Base-by-base conservation (phyloP, 1,140 invertebrate genomes). In the Eumaeus atala region DNA sequence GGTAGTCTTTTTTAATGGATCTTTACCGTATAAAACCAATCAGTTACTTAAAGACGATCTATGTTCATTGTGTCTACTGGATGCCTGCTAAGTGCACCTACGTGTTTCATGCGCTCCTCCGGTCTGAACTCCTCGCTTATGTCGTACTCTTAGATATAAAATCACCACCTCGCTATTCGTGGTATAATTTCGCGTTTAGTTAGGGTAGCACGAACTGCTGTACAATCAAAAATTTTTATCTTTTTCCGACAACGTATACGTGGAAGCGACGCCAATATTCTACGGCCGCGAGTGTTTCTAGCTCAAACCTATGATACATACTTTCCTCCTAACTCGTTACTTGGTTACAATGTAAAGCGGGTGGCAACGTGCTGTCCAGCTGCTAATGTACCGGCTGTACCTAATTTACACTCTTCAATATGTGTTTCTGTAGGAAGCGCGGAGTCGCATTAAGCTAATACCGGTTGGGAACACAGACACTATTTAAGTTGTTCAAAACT, bases 31-130 rank as follows among this genome's bases (percentile, higher is more conserved):
- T 42, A 57, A 40, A 67, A 66, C 68, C 66, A 71, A 51, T 71
- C 65, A 9, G n/a, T 3, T 3, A 62, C 55, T 49, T 66, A 53
- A 0, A 68, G 10, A 1, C 35, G 77, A 33, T 61, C 56, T 9
- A 64, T 36, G 36, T 66, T 59, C 2, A 56, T 0, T 9, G 21
- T 14, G 42, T 59, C 51, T 8, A 67, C 16, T 1, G 70, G 70
- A 49, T 77, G 63, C 1, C 74, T 48, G 48, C 77, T 84, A 7
- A 85, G 55, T 0, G 77, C 75, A 64, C 87, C 66, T 1, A 78
- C 77, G 35, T 84, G 80, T 33, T 51, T 56, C 54, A 70, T 70
- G 11, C 66, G 62, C 9, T 54, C 51, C 7, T 71, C 76, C 9
- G 66, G 60, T 42, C 75, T 59, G n/a, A 28, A 3, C 21, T 28